These are phyloP conservation scores for Erythrocercus mccallii DNA, from an alignment of 2,113 vertebrate species.

Conservation along the genomic window DNA sequence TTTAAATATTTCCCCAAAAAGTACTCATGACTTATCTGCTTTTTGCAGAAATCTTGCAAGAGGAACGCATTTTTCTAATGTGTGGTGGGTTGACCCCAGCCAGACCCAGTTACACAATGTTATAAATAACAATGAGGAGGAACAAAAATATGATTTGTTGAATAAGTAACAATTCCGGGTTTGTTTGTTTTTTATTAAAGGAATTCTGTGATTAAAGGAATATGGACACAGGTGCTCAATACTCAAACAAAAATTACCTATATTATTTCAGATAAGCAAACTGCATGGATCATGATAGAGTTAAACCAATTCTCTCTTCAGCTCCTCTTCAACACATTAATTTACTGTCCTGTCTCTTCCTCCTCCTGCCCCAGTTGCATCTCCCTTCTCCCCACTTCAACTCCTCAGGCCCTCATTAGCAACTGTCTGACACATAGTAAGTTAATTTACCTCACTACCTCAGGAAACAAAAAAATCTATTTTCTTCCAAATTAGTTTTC, in stretches of 20 bases:
- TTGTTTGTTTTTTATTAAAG: not conserved
- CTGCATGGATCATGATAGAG: not conserved
- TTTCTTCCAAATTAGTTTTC: not conserved
- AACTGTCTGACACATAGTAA: not conserved
- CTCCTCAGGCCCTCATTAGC: not conserved
- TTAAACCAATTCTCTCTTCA: not conserved
- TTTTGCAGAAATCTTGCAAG: not conserved
- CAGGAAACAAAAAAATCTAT: not conserved
- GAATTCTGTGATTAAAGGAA: not conserved
- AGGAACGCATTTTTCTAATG: not conserved
- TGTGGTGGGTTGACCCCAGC: not conserved
- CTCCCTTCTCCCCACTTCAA: not conserved
- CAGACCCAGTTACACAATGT: not conserved
- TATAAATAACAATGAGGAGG: not conserved
- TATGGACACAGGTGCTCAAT: not conserved
- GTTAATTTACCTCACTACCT: not conserved
- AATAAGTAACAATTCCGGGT: not conserved
- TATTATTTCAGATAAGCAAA: not conserved
- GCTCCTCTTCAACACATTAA: not conserved
- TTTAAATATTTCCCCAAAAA: not conserved
- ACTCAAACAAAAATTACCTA: not conserved
- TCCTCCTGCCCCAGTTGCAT: not conserved
- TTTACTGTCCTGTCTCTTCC: not conserved
- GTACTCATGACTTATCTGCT: not conserved
- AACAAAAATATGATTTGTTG: not conserved